phyloP scores from a whole-genome alignment of 2,113 vertebrate genomes.

The Peromyscus leucopus region DNA sequence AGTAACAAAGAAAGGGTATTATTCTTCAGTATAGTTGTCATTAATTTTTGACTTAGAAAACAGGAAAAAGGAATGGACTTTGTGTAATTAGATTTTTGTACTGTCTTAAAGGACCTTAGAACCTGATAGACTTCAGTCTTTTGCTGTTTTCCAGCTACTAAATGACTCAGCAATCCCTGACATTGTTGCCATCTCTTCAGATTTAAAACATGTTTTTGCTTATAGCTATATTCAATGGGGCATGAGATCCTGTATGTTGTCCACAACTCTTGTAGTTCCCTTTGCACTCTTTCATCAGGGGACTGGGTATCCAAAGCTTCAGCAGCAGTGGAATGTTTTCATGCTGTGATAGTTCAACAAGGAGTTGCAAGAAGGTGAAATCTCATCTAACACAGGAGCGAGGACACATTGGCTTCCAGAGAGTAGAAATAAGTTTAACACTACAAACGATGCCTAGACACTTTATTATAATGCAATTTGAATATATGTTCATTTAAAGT shows the following conservation, averaged over 20 bases:
- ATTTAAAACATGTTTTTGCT: slow-evolving; percentile 80
- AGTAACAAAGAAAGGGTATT: slow-evolving; percentile 87
- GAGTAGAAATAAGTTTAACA: slow-evolving; percentile 79
- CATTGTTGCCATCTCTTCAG: slow-evolving; percentile 85
- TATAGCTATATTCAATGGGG: slow-evolving; percentile 74
- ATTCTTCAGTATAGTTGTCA: slow-evolving; percentile 91
- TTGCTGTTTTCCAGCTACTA: slow-evolving; percentile 82
- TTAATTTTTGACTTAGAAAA: slow-evolving; percentile 92
- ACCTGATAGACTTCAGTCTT: slow-evolving; percentile 82
- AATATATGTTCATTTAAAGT: slow-evolving; percentile 58
- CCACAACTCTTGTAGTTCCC: slow-evolving; percentile 69
- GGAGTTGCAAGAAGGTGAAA: slow-evolving; percentile 76
- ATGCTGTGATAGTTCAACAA: slow-evolving; percentile 84
- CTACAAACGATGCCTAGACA: slow-evolving; percentile 71
- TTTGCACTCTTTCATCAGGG: slow-evolving; percentile 81
- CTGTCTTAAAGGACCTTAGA: slow-evolving; percentile 84
- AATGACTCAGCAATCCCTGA: slow-evolving; percentile 84
- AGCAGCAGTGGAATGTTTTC: slow-evolving; percentile 82
- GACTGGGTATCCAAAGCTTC: slow-evolving; percentile 80
- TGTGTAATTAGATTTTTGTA: slow-evolving; percentile 87
- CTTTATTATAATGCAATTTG: slow-evolving; percentile 76
- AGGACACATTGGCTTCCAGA: slow-evolving; percentile 80
- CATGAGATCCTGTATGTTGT: slow-evolving; percentile 85
- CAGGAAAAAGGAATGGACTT: slow-evolving; percentile 87
- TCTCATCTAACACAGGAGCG: slow-evolving; percentile 82